phyloP scores from a whole-genome alignment of 1,140 invertebrate species.

The Diachasma alloeum region DNA sequence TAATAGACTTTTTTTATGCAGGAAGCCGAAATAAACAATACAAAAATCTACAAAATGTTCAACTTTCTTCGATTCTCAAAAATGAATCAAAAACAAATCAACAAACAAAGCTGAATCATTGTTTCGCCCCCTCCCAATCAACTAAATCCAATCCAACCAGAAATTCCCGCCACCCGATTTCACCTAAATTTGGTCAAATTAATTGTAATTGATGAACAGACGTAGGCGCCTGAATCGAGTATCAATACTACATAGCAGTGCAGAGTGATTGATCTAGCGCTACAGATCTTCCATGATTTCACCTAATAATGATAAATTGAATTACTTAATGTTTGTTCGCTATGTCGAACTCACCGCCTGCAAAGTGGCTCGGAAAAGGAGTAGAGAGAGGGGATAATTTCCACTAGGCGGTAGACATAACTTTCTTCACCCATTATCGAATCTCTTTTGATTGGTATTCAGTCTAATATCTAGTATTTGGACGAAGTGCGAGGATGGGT shows the following conservation, averaged over 20 bases:
- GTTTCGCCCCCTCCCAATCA: too few relatives aligned
- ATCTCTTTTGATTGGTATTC: constrained; percentile 52
- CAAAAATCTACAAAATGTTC: too few relatives aligned
- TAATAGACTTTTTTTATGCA: too few relatives aligned
- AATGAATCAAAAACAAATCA: too few relatives aligned
- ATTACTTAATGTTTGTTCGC: constrained; percentile 25
- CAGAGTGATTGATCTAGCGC: constrained; percentile 29
- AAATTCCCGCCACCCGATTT: not conserved
- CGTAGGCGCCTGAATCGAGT: not conserved
- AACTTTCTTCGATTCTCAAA: too few relatives aligned
- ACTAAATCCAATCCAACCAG: not conserved
- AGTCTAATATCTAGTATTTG: constrained; percentile 56
- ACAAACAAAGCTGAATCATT: too few relatives aligned
- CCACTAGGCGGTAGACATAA: not conserved
- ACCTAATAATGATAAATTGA: constrained; percentile 44
- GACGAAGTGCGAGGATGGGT: constrained; percentile 58
- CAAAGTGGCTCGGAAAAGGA: not conserved
- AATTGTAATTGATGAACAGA: not conserved
- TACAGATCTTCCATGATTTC: constrained; percentile 52
- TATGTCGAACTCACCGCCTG: not conserved
- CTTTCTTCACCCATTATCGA: constrained; percentile 15
- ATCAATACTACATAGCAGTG: not conserved
- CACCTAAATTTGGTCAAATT: not conserved
- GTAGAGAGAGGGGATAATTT: not conserved
- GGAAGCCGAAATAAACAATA: too few relatives aligned